Conservation (phyloP, 2,888 invertebrate genomes). For the Eumacrocentrus americanus region DNA sequence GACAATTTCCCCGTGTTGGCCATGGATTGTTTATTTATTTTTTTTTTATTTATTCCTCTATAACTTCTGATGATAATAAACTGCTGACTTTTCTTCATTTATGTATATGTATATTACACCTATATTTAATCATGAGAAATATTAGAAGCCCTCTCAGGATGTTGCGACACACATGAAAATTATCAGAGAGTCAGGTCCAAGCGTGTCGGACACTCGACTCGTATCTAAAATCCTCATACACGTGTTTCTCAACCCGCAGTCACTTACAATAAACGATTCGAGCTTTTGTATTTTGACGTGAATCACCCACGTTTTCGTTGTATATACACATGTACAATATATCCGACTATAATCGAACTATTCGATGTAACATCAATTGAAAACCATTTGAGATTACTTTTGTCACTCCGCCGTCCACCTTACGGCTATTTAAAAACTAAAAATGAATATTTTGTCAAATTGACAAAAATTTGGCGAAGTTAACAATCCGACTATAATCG, state of each 20-base stretch:
- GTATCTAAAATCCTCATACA: conserved; percentile 44
- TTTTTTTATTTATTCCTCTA: conserved; percentile 8
- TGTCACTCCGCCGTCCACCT: too few species aligned
- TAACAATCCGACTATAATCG: too few species aligned
- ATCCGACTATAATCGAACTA: too few species aligned
- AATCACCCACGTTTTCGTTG: conserved; percentile 1
- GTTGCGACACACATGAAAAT: background rate
- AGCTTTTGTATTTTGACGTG: background rate
- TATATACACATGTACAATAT: background rate
- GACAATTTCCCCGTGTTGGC: conserved; percentile 9
- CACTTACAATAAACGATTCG: conserved; percentile 17
- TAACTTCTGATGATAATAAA: too few species aligned
- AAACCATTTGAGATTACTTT: too few species aligned
- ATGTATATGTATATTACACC: too few species aligned
- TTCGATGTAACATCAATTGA: conserved; percentile 1
- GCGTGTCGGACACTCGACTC: background rate
- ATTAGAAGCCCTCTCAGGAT: conserved; percentile 1
- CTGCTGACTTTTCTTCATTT: too few species aligned
- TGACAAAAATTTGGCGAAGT: too few species aligned
- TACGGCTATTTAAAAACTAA: too few species aligned
- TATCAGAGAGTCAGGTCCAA: background rate
- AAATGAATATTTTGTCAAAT: too few species aligned
- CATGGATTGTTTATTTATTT: background rate
- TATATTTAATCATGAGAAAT: too few species aligned
- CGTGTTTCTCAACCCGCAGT: conserved; percentile 47